phyloP scores from a whole-genome alignment of 2,797 vertebrate genomes.

The Gobio occitaniae region DNA sequence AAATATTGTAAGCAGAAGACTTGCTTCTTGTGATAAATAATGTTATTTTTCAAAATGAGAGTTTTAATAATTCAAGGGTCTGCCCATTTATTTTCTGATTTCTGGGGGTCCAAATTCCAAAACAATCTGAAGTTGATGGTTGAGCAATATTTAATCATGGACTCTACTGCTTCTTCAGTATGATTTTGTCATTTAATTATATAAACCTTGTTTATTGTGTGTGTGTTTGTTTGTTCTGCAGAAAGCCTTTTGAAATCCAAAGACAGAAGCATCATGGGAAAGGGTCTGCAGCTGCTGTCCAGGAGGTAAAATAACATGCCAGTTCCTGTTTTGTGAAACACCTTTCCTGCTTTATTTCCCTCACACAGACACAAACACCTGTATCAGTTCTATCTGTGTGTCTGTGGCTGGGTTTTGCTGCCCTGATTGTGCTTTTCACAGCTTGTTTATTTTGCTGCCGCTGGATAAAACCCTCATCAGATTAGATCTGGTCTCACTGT shows the following conservation, averaged over 20 bases:
- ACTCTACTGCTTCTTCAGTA: neutral
- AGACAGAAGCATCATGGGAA: conserved; percentile 82
- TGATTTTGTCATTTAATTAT: neutral
- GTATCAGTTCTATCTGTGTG: conserved; percentile 44
- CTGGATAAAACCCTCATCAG: conserved; percentile 33
- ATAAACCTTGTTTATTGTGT: conserved; percentile 6
- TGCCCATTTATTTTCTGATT: neutral
- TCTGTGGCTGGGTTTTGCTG: conserved; percentile 41
- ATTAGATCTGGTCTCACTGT: conserved; percentile 49
- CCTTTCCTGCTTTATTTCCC: conserved; percentile 3
- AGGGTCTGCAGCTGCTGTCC: conserved; percentile 82
- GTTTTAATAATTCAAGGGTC: neutral
- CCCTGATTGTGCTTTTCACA: conserved; percentile 45
- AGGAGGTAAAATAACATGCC: conserved; percentile 81
- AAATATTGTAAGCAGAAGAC: neutral
- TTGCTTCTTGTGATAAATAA: neutral
- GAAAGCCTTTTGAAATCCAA: conserved; percentile 87
- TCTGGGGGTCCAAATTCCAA: neutral
- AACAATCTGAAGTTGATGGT: neutral
- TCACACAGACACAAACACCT: neutral
- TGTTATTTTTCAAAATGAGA: neutral
- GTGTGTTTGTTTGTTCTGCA: conserved; percentile 66
- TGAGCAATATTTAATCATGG: neutral
- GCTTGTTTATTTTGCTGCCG: conserved; percentile 39
- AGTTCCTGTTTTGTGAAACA: conserved; percentile 44